Conservation (phyloP, 2,797 vertebrate species). For the Darevskia mixta region DNA sequence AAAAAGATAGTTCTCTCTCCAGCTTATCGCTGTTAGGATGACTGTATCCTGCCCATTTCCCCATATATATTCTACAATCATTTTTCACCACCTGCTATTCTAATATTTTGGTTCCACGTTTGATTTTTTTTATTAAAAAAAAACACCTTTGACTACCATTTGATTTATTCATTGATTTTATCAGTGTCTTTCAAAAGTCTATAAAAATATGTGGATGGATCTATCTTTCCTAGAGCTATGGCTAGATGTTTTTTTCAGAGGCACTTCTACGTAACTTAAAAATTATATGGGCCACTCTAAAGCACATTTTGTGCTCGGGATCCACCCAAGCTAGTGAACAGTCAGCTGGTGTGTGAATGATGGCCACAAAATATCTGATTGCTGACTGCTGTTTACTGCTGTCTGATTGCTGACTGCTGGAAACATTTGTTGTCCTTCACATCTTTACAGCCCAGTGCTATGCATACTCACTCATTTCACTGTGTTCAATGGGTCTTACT, state of each 20-base stretch:
- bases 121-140: background rate
- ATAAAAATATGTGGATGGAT: background rate
- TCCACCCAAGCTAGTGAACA: background rate
- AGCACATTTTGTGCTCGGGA: background rate
- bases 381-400: no score
- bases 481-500: no score
- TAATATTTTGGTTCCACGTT: background rate
- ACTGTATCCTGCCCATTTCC: conserved; percentile 35
- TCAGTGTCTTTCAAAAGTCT: conserved; percentile 14
- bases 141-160: conserved; percentile 11
- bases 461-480: no score
- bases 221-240: background rate
- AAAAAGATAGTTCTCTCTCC: conserved; percentile 38
- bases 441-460: no score
- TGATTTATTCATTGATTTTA: conserved; percentile 34
- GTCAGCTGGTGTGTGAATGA: background rate
- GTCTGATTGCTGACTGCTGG: no score
- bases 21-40: conserved; percentile 13
- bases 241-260: background rate
- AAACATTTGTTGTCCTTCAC: no score
- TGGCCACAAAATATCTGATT: no score
- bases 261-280: background rate
- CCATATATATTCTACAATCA: conserved; percentile 52
- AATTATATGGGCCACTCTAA: background rate
- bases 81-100: conserved; percentile 27